Base-by-base conservation (phyloP, 2,113 vertebrate species). In the Verasper variegatus region DNA sequence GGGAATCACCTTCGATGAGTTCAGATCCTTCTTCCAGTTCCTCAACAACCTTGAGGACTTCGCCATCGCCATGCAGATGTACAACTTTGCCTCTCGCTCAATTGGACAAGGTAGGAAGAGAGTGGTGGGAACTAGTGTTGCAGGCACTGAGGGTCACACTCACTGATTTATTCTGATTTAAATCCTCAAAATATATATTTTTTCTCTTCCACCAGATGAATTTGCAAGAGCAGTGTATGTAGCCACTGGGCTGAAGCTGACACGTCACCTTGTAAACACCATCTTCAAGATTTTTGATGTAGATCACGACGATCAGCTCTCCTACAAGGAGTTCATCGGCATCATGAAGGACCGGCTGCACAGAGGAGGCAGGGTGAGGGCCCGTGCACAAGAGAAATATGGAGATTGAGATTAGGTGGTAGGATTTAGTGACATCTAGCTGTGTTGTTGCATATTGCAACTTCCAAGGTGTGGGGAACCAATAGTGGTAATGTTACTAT, bases 231-330 rank as follows among this genome's bases (percentile, higher is more conserved):
- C 98, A 0, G 98, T 98, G 35, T 98, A 98, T 58, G 98, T 99
- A 88, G 97, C 98, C 71, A 99, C 98, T 17, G 97, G 97, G 35
- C 95, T 99, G 76, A 98, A 98, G 84, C 95, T 99, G 87, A 98
- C 98, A 20, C 92, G 96, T 35, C 98, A 99, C 92, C 94, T 99
- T 75, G 98, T 99, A 24, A 95, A 97, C 92, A 99, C 98, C 15
- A 96, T 99, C 86, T 99, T 99, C 92, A 99, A 98, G 94, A 99
- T 99, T 90, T 99, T 99, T 90, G 98, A 99, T 40, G 97, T 98
- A 0, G 98, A 99, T 92, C 97, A 96, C 81, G 98, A 99, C 58
- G 97, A 98, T 91, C 97, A 98, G 86, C 89, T 99, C 86, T 98
- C 97, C 89, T 96, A 99, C 56, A 99, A 98, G 92, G 98, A 99